Base-by-base conservation (phyloP, 2,113 vertebrate species). In the Eretmodus cyanostictus region DNA sequence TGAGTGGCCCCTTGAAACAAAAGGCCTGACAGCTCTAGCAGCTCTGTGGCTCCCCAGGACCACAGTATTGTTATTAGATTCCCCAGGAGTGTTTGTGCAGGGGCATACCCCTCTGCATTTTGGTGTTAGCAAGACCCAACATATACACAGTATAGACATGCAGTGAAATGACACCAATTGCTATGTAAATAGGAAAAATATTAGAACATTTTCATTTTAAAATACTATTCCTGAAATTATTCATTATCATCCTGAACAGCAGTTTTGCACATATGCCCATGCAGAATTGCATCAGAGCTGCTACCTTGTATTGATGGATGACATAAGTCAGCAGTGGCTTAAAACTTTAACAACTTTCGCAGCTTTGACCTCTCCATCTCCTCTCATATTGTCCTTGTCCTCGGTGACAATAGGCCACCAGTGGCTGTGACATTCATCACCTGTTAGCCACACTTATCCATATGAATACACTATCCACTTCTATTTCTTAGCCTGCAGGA, bases 1-100 rank as follows among this genome's bases (percentile, higher is more conserved):
- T 87, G 93, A 95, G 91, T 94, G 94, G 85, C 91, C 95, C 85
- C 92, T 91, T 93, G 86, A 97, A 97, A 96, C 94, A 96, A 95
- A 96, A 91, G 92, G 84, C 93, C 90, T 93, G 93, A 87, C 83
- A 85, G 94, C 93, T 90, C 94, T 90, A 29, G 82, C 87, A 89
- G 93, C 88, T 95, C 91, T 91, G 87, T 51, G 36, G 91, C 95
- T 96, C 96, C 87, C 90, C 93, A 85, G 94, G 95, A 94, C 93
- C 91, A 84, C 66, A 84, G 95, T 94, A 94, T 95, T 96, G 93
- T 96, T 95, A 90, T 95, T 89, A 91, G 93, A 87, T 92, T 95
- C 95, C 95, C 94, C 91, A 86, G 91, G 94, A 96, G 92, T 96
- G 94, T 96, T 96, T 91, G 47, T 87, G 96, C 86, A 94, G 51